A percentile compares a stretch with the other conserved stretches of the same genome.
Evolutionary conservation across 2,113 vertebrate species (phyloP).

Genomic region (Melanerpes aurifrons): DNA sequence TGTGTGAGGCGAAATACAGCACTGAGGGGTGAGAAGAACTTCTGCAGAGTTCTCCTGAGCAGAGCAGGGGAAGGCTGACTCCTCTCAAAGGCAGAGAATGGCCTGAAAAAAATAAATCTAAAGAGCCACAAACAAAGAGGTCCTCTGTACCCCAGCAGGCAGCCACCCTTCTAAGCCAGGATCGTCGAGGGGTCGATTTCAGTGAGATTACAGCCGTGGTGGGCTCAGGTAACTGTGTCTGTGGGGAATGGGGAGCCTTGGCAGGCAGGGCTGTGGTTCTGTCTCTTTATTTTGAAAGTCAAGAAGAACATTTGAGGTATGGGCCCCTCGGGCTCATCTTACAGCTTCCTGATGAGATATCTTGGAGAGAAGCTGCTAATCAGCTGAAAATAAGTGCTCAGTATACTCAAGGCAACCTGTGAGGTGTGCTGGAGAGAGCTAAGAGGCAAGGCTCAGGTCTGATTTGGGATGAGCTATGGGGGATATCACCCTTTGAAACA

Average conservation of each 20-base stretch:
- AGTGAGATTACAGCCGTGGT: not conserved
- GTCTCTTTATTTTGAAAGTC: not conserved
- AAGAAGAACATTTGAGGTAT: not conserved
- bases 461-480: not conserved
- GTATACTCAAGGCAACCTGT: not conserved
- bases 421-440: not conserved
- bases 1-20: conserved; percentile 28
- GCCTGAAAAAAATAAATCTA: conserved; percentile 24
- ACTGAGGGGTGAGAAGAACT: not conserved
- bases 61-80: not conserved
- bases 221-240: not conserved
- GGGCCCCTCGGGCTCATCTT: not conserved
- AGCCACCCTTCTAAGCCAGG: not conserved
- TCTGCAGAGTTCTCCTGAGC: not conserved
- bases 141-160: not conserved
- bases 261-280: not conserved
- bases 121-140: conserved; percentile 11
- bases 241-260: not conserved
- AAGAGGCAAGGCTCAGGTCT: not conserved
- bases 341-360: not conserved
- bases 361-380: not conserved
- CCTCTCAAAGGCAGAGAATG: not conserved
- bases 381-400: not conserved
- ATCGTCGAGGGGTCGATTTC: not conserved
- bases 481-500: not conserved